phyloP scores from a whole-genome alignment of 2,113 vertebrate species.

The Eudyptes chrysolophus region DNA sequence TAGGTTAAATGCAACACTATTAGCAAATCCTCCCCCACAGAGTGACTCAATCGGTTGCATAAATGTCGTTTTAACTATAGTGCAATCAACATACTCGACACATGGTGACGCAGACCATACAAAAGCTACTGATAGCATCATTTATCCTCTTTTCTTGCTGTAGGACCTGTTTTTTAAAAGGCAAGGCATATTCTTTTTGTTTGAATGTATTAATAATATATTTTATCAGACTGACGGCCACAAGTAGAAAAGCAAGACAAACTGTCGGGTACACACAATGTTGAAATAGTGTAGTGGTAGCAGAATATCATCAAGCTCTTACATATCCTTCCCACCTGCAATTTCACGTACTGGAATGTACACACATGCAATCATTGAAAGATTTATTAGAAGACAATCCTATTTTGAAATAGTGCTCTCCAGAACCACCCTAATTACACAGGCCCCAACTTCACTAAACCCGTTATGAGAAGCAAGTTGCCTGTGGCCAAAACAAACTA shows the following conservation, averaged over 20 bases:
- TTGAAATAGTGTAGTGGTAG: not conserved
- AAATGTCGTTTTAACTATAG: not conserved
- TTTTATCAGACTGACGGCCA: not conserved
- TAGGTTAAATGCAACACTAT: not conserved
- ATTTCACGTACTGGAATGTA: not conserved
- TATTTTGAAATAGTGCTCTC: not conserved
- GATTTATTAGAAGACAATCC: not conserved
- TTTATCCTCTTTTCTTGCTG: not conserved
- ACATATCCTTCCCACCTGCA: not conserved
- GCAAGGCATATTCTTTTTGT: not conserved
- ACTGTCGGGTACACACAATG: not conserved
- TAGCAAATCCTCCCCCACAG: not conserved
- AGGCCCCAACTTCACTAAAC: not conserved
- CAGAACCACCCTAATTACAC: not conserved
- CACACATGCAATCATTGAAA: not conserved
- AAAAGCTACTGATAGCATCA: not conserved
- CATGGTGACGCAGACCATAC: accelerated
- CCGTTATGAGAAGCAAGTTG: not conserved
- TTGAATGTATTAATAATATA: not conserved
- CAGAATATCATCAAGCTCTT: not conserved
- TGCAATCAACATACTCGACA: not conserved
- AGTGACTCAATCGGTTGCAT: not conserved
- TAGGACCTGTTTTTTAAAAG: not conserved
- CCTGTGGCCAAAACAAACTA: not conserved
- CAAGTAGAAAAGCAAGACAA: not conserved